Percentiles rank a stretch among this genome's conserved stretches.
Conservation (phyloP, 2,888 invertebrate genomes). For the Syrista parreyssii region DNA sequence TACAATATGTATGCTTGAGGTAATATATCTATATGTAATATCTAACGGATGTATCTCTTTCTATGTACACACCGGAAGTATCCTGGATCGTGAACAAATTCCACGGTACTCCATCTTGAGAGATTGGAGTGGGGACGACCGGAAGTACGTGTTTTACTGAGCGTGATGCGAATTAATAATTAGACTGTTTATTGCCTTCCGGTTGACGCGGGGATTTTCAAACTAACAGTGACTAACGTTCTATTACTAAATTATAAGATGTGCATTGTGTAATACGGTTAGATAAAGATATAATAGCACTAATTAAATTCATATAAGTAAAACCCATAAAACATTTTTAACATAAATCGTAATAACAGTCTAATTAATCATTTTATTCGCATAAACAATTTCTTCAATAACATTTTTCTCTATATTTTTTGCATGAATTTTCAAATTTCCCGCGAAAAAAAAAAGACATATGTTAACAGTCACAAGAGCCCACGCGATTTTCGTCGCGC, state of each 20-base stretch:
- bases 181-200: background rate
- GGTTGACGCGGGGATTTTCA: background rate
- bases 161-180: constrained; percentile 39
- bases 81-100: background rate
- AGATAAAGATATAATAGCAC: background rate
- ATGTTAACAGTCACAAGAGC: background rate
- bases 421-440: background rate
- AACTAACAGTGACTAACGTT: background rate
- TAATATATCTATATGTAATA: background rate
- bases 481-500: background rate
- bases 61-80: background rate
- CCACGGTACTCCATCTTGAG: background rate
- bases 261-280: background rate
- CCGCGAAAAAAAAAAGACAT: constrained; percentile 10
- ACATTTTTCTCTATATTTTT: background rate
- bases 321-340: no score
- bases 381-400: background rate
- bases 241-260: background rate
- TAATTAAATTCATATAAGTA: background rate
- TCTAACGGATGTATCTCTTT: background rate
- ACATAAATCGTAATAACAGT: no score
- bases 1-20: background rate
- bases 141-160: constrained; percentile 39
- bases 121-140: constrained; percentile 3
- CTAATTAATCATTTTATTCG: no score